phyloP scores from a whole-genome alignment of 2,888 invertebrate species.

The Zygaena filipendulae region DNA sequence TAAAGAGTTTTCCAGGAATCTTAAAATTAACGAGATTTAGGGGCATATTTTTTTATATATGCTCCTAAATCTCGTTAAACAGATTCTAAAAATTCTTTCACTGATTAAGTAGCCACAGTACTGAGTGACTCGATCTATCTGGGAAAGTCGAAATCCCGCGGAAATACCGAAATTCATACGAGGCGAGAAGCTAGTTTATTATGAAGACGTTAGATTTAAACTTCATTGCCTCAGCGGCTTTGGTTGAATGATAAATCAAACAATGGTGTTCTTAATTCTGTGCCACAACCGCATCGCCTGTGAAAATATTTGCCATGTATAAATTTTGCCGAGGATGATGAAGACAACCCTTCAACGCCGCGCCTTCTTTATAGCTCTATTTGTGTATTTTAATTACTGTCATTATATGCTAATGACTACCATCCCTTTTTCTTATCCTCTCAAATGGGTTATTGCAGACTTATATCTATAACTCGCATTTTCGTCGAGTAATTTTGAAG shows the following conservation, averaged over 20 bases:
- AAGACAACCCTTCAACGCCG: conserved; percentile 65
- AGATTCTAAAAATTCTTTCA: too few species aligned
- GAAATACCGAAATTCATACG: too few species aligned
- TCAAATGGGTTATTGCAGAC: conserved; percentile 64
- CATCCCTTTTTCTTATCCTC: conserved; percentile 70
- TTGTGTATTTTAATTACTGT: conserved; percentile 79
- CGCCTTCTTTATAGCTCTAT: conserved; percentile 72
- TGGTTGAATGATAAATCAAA: conserved; percentile 68
- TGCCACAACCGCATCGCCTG: conserved; percentile 37
- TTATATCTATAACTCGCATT: conserved; percentile 58
- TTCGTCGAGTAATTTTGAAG: conserved; percentile 49
- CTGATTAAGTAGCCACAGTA: too few species aligned
- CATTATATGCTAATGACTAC: conserved; percentile 73
- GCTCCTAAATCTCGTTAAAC: too few species aligned
- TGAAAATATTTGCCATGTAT: conserved; percentile 66
- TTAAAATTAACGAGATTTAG: too few species aligned
- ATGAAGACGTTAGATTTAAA: too few species aligned
- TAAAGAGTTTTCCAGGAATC: too few species aligned
- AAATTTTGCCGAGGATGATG: conserved; percentile 60
- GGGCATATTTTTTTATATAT: too few species aligned
- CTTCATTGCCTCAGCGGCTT: conserved; percentile 43
- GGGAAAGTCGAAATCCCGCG: too few species aligned
- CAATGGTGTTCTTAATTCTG: conserved; percentile 57
- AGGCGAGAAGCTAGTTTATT: too few species aligned
- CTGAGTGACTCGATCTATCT: too few species aligned